Evolutionary conservation across 2,888 invertebrate genomes (phyloP).

Genomic region (Aphelenchoides bicaudatus): DNA sequence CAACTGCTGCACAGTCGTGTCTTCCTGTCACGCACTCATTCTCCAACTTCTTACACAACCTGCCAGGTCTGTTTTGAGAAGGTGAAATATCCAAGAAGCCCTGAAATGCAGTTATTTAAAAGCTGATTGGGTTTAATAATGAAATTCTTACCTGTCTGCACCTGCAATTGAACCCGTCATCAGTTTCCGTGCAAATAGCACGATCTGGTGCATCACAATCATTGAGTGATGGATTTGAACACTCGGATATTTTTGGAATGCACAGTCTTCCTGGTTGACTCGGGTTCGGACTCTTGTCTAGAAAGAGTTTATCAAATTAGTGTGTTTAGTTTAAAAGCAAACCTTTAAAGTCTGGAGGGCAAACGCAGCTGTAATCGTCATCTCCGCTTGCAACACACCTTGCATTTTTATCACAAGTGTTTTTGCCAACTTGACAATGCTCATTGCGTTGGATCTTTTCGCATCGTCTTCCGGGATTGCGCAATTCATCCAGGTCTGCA

Average conservation of each 20-base stretch:
- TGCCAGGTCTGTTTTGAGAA: constrained; percentile 48
- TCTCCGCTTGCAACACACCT: constrained; percentile 49
- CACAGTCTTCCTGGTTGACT: constrained; percentile 40
- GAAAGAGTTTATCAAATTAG: too few relatives aligned
- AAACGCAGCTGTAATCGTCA: constrained; percentile 54
- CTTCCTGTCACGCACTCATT: constrained; percentile 57
- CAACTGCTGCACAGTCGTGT: constrained; percentile 46
- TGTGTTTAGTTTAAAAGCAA: too few relatives aligned
- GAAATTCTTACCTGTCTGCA: too few relatives aligned
- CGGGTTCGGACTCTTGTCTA: constrained; percentile 45
- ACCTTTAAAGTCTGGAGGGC: constrained; percentile 50
- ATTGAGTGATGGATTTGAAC: constrained; percentile 45
- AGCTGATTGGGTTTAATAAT: neutral
- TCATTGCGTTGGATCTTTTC: constrained; percentile 49
- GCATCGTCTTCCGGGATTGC: constrained; percentile 58
- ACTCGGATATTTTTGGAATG: constrained; percentile 33
- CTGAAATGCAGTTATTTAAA: neutral
- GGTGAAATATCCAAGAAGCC: constrained; percentile 60
- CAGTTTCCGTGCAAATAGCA: constrained; percentile 43
- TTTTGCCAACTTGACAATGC: constrained; percentile 49
- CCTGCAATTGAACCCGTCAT: constrained; percentile 41
- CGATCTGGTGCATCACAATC: constrained; percentile 48
- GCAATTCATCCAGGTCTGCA: constrained; percentile 55
- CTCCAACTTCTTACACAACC: constrained; percentile 56
- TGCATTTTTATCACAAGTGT: constrained; percentile 59